A percentile compares a stretch with the other conserved stretches of the same genome.
These are phyloP conservation scores for Syngnathus rostellatus DNA, from an alignment of 2,797 vertebrate genomes.

Conservation along the genomic window DNA sequence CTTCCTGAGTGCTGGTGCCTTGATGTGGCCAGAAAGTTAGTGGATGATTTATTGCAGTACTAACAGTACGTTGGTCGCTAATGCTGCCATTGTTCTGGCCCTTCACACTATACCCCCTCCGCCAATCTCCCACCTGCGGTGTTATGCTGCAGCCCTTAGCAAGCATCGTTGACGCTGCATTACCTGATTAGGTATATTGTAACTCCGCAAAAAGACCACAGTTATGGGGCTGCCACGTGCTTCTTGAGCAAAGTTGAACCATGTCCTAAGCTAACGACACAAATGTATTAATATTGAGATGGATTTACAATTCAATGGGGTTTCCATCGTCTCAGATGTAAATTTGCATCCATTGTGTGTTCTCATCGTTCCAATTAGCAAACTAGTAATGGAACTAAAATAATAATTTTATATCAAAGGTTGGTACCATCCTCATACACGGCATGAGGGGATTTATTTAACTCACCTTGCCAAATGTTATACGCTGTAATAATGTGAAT, in stretches of 20 bases:
- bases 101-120: constrained; percentile 19
- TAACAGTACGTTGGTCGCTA: constrained; percentile 46
- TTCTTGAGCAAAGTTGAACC: background rate
- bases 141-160: constrained; percentile 3
- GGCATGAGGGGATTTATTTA: no score
- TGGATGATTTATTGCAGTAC: constrained; percentile 58
- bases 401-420: no score
- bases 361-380: no score
- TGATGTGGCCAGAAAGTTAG: constrained; percentile 59
- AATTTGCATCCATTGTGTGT: no score
- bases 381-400: no score
- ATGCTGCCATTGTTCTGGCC: constrained; percentile 48
- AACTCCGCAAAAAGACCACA: background rate
- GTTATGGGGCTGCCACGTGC: background rate
- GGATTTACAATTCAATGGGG: no score
- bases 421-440: no score
- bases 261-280: background rate
- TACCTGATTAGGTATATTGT: background rate
- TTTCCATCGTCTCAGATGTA: no score
- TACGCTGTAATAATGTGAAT: no score
- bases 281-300: background rate
- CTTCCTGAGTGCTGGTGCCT: constrained; percentile 59
- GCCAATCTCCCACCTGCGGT: constrained; percentile 42
- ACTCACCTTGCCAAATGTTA: no score
- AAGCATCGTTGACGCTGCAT: background rate